Evolutionary conservation across 1,140 invertebrate genomes (phyloP), one percentile per base, ranked within the genome.

Genomic region (Dendrolimus kikuchii): DNA sequence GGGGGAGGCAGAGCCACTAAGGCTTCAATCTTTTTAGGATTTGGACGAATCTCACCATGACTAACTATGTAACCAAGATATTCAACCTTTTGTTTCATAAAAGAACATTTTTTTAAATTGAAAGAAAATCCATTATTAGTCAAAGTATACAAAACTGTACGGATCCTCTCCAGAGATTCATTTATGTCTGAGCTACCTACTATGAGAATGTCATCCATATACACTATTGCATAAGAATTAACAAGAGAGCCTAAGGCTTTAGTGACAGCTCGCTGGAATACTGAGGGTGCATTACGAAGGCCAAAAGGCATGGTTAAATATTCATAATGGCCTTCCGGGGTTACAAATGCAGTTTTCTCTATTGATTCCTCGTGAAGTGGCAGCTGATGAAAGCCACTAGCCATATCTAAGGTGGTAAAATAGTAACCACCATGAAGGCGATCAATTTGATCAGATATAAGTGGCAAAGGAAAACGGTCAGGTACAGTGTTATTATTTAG

Each of bases 61-160:
- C 50, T 23, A 23, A 66, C 53, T 5, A 51, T 47, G 46, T 55
- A 59, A 0, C 69, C 72, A 41, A 72, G 46, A 48, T 57, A 75
- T 10, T 72, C 62, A 5, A 72, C 49, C 10, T 55, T 46, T n/a
- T 6, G 43, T 53, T 75, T 64, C 6, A 74, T 52, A 37, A 66
- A 66, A 36, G 48, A 49, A 54, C 65, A 75, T 48, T 48, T 48
- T n/a, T 36, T 38, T 37, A 48, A 36, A 38, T 48, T 48, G 5
- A 48, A 37, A 6, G 49, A 41, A 23, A 51, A 51, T 9, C 49
- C 49, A 7, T 40, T 7, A 7, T 42, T 9, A n/a, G 7, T 40
- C 5, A 50, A 10, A 7, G 39, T 2, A 23, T 10, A 6, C 5
- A 52, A 39, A 3, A 60, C 50, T 10, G 8, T 42, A 6, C 47